Evolutionary conservation across 2,113 vertebrate genomes (phyloP), one percentile per base, ranked within the genome.

Genomic region (Misgurnus anguillicaudatus): DNA sequence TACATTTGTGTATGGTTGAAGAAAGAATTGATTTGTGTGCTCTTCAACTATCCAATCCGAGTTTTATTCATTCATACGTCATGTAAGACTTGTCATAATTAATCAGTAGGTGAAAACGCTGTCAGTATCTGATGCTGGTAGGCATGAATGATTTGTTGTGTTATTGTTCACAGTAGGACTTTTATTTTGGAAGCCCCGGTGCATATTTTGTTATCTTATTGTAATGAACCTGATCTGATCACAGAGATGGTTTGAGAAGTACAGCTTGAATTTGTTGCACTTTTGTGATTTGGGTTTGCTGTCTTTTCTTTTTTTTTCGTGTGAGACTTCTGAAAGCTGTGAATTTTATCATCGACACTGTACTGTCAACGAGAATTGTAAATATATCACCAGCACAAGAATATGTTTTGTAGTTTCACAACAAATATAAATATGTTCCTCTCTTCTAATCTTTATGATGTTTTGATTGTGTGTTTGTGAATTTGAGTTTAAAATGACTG

Each of bases 341-440:
- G 93, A 94, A 94, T 93, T 91, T 88, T 88, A 89, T 91, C 90
- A 90, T 88, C 82, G 89, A 92, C 90, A 90, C 88, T 92, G 91
- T 90, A 89, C 83, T 90, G 90, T 92, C 87, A 78, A 89, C 86
- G 87, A 90, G 89, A 91, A 87, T 84, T 94, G 93, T 94, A 94
- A 89, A 94, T 93, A 93, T 89, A 87, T 91, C 91, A 93, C 90
- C 90, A 93, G 91, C 91, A 92, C 89, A 90, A 86, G 81, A 85
- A 82, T 83, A 89, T 91, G 88, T 94, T 93, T 93, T 93, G 90
- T 93, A 93, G 92, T 91, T 92, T 93, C 91, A 92, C 92, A 92
- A 91, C 87, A 92, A 93, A 92, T 91, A 89, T 90, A 92, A 87
- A 82, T 89, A 88, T 84, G 63, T 86, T 89, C 72, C 90, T 89